phyloP scores from a whole-genome alignment of 2,797 vertebrate species.

The Enteromius afrohamiltoni region DNA sequence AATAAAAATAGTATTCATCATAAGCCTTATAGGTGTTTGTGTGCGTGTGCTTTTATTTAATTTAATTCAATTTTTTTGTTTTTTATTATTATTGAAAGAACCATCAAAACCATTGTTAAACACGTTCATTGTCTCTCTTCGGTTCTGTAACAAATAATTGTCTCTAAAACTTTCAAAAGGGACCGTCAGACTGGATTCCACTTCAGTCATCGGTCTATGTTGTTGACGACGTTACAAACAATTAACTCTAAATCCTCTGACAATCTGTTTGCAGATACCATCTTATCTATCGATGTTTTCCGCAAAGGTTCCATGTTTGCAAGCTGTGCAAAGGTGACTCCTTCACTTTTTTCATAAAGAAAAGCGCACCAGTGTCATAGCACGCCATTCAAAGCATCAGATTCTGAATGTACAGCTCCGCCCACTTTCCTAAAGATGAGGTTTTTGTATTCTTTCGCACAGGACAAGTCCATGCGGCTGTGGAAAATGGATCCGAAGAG shows the following conservation, averaged over 20 bases:
- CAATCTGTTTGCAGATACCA: slow-evolving; percentile 78
- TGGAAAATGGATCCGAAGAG: slow-evolving; percentile 84
- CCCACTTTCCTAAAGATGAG: neutral
- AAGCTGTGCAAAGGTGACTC: slow-evolving; percentile 91
- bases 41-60: neutral
- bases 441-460: neutral
- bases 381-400: neutral
- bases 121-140: neutral
- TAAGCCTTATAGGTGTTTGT: neutral
- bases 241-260: neutral
- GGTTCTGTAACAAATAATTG: too few species aligned
- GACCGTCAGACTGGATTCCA: neutral
- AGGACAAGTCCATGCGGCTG: slow-evolving; percentile 89
- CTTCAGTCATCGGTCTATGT: neutral
- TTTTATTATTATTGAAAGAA: neutral
- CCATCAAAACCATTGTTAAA: neutral
- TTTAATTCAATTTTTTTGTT: too few species aligned
- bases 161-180: neutral
- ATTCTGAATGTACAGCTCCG: neutral
- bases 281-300: slow-evolving; percentile 92
- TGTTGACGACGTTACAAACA: neutral
- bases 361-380: neutral
- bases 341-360: neutral
- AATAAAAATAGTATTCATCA: neutral
- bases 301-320: slow-evolving; percentile 86